Percentiles rank a stretch among this genome's conserved stretches.
phyloP scores from a whole-genome alignment of 2,888 invertebrate genomes.

The Drosophila kokeensis region DNA sequence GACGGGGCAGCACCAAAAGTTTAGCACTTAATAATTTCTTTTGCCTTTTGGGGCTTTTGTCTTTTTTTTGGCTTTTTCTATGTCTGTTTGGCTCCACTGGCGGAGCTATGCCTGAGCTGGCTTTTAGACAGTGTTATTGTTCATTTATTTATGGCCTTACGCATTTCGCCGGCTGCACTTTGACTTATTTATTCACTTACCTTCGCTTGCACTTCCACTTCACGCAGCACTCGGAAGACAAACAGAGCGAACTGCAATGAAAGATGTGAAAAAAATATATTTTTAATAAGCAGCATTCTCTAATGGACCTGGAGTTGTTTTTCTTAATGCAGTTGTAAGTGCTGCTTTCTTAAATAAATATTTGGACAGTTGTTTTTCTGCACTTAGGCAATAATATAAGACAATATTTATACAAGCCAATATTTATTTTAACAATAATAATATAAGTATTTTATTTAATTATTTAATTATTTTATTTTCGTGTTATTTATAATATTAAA shows the following conservation, averaged over 20 bases:
- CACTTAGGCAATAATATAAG: not conserved
- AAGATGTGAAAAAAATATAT: slow-evolving; percentile 30
- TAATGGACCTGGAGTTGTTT: slow-evolving; percentile 18
- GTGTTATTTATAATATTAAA: not conserved
- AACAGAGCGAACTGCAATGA: slow-evolving; percentile 46
- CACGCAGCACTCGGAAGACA: slow-evolving; percentile 10
- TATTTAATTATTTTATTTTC: not conserved
- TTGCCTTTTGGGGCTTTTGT: slow-evolving; percentile 22
- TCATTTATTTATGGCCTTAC: slow-evolving; percentile 60
- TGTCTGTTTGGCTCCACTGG: slow-evolving; percentile 21
- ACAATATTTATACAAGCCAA: not conserved
- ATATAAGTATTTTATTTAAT: not conserved
- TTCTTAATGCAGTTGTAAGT: not conserved
- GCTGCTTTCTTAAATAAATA: not conserved
- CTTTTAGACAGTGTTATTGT: slow-evolving; percentile 47
- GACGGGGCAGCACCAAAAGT: slow-evolving; percentile 60
- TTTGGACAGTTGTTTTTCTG: not conserved
- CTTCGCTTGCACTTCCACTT: slow-evolving; percentile 42
- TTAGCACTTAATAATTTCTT: slow-evolving; percentile 67
- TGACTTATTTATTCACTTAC: slow-evolving; percentile 71
- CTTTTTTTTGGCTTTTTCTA: slow-evolving; percentile 21
- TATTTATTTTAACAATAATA: not conserved
- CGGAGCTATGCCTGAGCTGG: slow-evolving; percentile 30
- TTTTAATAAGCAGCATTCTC: slow-evolving; percentile 33
- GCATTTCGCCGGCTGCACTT: slow-evolving; percentile 54